Evolutionary conservation across 2,888 invertebrate species (phyloP), one percentile per base, ranked within the genome.

Genomic region (Hermaeophaga mercurialis): DNA sequence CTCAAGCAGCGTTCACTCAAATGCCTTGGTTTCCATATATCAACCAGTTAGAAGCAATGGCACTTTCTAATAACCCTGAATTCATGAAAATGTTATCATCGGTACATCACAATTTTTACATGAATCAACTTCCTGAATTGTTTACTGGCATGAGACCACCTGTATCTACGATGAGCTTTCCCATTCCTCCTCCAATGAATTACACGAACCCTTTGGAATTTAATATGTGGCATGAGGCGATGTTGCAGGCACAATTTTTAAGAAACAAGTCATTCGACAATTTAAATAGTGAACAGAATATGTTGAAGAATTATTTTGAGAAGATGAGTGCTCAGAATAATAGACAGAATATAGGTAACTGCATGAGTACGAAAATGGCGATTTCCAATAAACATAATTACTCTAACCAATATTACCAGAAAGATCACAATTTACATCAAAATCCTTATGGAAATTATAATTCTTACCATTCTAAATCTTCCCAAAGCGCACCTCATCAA

Each of bases 21-120:
- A 87, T 89, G 86, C 73, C 88, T 62, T 89, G 88, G 89, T 74
- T 89, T 46, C 89, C 89, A 0, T 89, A 89, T 69, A 70, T 86
- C 36, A 83, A 81, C 65, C 85, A 85, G 69, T 73, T 86, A 50
- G 85, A 86, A 69, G 81, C 83, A 74, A 82, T 80, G 75, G 83
- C 79, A 45, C 84, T 69, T 18, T 66, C 67, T 79, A 66, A 80
- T 70, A 75, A 77, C 70, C 63, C 82, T 61, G 85, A 86, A 47
- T 80, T 85, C 65, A 70, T 84, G 54, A 84, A 85, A 76, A 82
- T 84, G 67, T 73, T 72, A 18, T 57, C 67, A 54, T 60, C 80
- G 77, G 47, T 82, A 78, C 73, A 79, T 7, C 80, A 80, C 76
- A 47, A 82, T 78, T 73, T 79, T n/a, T 80, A 80, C 14, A 63